Conservation (phyloP, 2,888 invertebrate species). For the Cacoxenus indagator region DNA sequence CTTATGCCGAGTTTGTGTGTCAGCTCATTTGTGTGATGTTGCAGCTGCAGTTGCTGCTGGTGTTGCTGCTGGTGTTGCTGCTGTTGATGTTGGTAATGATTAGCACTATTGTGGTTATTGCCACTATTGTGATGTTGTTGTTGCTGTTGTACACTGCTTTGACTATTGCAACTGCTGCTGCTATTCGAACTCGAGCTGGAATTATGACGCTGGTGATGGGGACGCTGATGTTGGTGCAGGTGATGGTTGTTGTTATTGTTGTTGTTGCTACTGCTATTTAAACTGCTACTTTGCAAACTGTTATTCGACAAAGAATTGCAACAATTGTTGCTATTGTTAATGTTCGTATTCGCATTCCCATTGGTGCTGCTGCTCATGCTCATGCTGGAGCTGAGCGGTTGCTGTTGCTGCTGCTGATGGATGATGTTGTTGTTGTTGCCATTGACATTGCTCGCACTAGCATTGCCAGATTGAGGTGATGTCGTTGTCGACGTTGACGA, state of each 20-base stretch:
- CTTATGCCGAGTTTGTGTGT: constrained; percentile 23
- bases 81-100: constrained; percentile 22
- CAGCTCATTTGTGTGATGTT: not conserved
- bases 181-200: constrained; percentile 23
- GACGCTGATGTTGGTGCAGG: not conserved
- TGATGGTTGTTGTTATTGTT: constrained; percentile 18
- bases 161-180: constrained; percentile 25
- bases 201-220: not conserved
- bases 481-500: constrained; percentile 8
- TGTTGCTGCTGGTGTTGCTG: constrained; percentile 41
- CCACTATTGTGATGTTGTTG: constrained; percentile 27
- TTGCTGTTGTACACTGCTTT: constrained; percentile 40
- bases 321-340: constrained; percentile 28
- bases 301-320: constrained; percentile 28
- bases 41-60: constrained; percentile 35
- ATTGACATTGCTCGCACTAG: not conserved
- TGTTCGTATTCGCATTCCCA: not conserved
- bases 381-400: constrained; percentile 23
- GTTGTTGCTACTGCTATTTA: constrained; percentile 22
- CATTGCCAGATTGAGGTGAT: not conserved
- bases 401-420: constrained; percentile 27
- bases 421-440: not conserved
- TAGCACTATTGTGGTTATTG: not conserved
- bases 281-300: constrained; percentile 16
- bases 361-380: constrained; percentile 19